Conservation (phyloP, 2,113 vertebrate genomes). For the Raja brachyura region DNA sequence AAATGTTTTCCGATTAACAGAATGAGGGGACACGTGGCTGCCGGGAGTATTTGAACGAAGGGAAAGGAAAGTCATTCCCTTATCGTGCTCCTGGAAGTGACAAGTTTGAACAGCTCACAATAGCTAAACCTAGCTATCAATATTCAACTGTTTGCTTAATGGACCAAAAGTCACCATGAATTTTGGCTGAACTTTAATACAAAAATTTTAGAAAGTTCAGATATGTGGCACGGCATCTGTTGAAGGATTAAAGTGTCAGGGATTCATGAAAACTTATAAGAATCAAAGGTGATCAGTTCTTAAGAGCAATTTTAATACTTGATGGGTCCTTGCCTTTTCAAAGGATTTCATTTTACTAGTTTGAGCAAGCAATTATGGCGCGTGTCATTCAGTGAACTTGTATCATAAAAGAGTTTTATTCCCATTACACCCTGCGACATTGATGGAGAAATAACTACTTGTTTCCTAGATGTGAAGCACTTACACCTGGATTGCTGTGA, state of each 20-base stretch:
- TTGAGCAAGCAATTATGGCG: conserved; percentile 32
- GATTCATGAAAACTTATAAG: neutral
- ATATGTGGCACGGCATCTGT: neutral
- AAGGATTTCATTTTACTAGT: conserved; percentile 35
- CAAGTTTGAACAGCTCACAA: too few species aligned
- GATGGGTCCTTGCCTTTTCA: neutral
- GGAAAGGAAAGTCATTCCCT: too few species aligned
- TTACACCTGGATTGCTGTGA: conserved; percentile 26
- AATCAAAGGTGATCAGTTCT: conserved; percentile 13
- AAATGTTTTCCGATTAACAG: neutral
- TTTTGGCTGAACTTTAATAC: neutral
- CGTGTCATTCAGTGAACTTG: conserved; percentile 32
- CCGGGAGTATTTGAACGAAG: too few species aligned
- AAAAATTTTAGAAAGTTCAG: neutral
- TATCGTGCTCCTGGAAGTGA: too few species aligned
- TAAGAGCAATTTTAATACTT: conserved; percentile 36
- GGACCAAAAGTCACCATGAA: neutral
- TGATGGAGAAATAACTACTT: conserved; percentile 31
- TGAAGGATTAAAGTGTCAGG: conserved; percentile 5
- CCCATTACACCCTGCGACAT: conserved; percentile 28
- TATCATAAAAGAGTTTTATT: conserved; percentile 27
- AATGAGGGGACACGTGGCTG: too few species aligned
- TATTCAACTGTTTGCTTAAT: too few species aligned
- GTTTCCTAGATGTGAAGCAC: neutral
- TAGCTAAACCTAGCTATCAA: too few species aligned